phyloP scores from a whole-genome alignment of 2,113 vertebrate species.

The Poicephalus gulielmi region DNA sequence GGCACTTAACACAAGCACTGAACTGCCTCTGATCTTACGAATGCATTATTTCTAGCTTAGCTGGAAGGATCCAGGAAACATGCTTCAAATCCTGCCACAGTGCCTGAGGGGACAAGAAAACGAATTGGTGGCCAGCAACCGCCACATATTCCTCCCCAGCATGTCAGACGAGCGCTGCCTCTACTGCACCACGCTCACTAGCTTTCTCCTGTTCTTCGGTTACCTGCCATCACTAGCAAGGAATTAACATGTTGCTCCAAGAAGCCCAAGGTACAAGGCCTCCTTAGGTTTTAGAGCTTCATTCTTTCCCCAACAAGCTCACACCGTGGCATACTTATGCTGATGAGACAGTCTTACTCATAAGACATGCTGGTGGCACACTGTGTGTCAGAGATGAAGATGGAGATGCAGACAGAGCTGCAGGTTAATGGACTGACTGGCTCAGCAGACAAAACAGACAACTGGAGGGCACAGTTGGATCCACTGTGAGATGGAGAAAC shows the following conservation, averaged over 20 bases:
- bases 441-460: not conserved
- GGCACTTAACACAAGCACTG: not conserved
- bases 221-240: accelerated
- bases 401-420: not conserved
- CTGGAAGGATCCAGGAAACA: not conserved
- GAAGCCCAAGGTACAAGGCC: not conserved
- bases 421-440: accelerated
- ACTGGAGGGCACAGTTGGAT: not conserved
- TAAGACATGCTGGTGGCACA: not conserved
- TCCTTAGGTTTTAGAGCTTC: accelerated
- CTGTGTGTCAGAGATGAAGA: not conserved
- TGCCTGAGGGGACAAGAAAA: not conserved
- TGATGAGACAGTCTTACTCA: not conserved
- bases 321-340: accelerated
- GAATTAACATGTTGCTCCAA: accelerated
- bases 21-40: not conserved
- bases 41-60: not conserved
- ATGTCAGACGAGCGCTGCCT: accelerated
- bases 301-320: accelerated
- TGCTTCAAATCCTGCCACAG: accelerated
- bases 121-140: accelerated
- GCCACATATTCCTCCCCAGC: accelerated
- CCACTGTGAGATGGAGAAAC: not conserved
- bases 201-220: not conserved
- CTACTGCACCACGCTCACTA: accelerated